These are phyloP conservation scores for Chondrilla cf. caribensis DNA, from an alignment of 37 sponge, comb jelly and placozoan genomes.

Conservation along the genomic window DNA sequence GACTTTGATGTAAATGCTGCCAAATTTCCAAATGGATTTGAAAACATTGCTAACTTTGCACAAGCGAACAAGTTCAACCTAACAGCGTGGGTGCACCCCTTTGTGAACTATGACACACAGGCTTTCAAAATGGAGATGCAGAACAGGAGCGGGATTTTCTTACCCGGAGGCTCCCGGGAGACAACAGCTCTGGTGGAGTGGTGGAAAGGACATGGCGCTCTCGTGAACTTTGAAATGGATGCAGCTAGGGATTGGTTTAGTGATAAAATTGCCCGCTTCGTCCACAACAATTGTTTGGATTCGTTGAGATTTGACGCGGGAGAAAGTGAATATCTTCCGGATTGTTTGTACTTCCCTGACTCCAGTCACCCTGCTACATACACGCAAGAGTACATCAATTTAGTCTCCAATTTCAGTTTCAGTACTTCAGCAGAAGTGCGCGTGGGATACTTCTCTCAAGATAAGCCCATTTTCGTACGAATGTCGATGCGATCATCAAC, in stretches of 20 bases:
- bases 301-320: slow-evolving; percentile 80
- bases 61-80: slow-evolving; percentile 11
- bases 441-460: slow-evolving; percentile 77
- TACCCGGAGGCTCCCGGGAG: slow-evolving; percentile 27
- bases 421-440: slow-evolving; percentile 43
- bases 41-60: background rate
- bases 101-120: slow-evolving; percentile 43
- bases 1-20: slow-evolving; percentile 35
- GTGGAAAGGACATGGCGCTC: slow-evolving; percentile 76
- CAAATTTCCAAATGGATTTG: slow-evolving; percentile 26
- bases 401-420: slow-evolving; percentile 28
- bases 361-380: slow-evolving; percentile 29
- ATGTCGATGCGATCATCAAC: slow-evolving; percentile 47
- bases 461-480: slow-evolving; percentile 47
- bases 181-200: slow-evolving; percentile 62
- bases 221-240: slow-evolving; percentile 55
- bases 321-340: slow-evolving; percentile 71
- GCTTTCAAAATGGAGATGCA: slow-evolving; percentile 30
- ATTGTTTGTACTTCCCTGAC: slow-evolving; percentile 55
- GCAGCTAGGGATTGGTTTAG: slow-evolving; percentile 25
- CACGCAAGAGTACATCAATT: slow-evolving; percentile 42
- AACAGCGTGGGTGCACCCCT: slow-evolving; percentile 78
- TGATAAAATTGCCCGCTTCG: slow-evolving; percentile 33
- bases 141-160: background rate
- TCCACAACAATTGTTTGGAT: slow-evolving; percentile 7